These are phyloP conservation scores for Sebastes steindachneri DNA, from an alignment of 2,797 vertebrate genomes.

Conservation along the genomic window DNA sequence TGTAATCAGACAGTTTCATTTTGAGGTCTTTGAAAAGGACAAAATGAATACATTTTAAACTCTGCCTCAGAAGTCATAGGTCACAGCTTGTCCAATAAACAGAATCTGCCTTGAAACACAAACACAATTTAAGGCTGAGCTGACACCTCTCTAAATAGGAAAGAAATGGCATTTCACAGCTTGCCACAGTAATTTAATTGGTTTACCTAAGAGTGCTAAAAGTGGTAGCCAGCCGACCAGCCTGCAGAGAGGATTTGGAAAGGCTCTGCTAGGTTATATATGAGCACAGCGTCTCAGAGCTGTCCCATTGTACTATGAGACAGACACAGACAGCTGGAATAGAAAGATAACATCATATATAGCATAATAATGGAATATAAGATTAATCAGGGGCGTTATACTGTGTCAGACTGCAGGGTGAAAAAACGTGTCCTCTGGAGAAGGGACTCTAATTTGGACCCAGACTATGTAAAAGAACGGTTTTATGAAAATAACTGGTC, in stretches of 20 bases:
- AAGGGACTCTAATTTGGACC: slow-evolving; percentile 6
- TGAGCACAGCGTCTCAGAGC: background rate
- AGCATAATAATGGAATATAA: slow-evolving; percentile 3
- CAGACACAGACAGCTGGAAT: background rate
- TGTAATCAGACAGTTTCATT: background rate
- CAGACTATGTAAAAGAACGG: background rate
- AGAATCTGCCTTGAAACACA: slow-evolving; percentile 1
- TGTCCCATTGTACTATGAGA: background rate
- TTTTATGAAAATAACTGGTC: slow-evolving; percentile 17
- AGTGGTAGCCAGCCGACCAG: slow-evolving; percentile 18
- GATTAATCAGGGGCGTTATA: slow-evolving; percentile 17
- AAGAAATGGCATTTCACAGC: slow-evolving; percentile 45
- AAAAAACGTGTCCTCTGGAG: background rate
- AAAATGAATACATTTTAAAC: background rate
- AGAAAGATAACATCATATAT: slow-evolving; percentile 25
- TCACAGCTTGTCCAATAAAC: slow-evolving; percentile 9
- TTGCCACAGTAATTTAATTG: slow-evolving; percentile 37
- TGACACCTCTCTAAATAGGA: slow-evolving; percentile 19
- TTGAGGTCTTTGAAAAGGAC: background rate
- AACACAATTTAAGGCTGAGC: slow-evolving; percentile 2
- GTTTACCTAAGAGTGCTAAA: slow-evolving; percentile 50
- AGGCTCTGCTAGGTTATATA: background rate
- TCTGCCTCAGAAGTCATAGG: background rate
- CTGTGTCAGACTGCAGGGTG: slow-evolving; percentile 12
- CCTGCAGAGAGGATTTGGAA: slow-evolving; percentile 3